Percentiles rank a stretch among this genome's conserved stretches.
These are phyloP conservation scores for Seira sanloemensis DNA, from an alignment of 2,888 invertebrate genomes.

Conservation along the genomic window DNA sequence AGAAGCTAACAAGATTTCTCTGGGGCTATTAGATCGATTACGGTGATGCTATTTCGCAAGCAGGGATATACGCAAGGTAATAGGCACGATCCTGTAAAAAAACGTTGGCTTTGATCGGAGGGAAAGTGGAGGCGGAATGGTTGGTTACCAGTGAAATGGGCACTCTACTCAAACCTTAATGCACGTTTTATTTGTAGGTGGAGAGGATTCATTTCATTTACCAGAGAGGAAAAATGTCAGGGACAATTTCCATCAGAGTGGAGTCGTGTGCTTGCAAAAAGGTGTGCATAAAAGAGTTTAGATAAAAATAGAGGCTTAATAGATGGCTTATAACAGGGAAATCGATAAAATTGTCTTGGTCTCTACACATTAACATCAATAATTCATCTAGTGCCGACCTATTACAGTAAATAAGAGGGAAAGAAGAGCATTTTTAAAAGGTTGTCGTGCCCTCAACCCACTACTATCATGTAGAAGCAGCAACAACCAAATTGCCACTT, in stretches of 20 bases:
- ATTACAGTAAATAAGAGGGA: constrained; percentile 34
- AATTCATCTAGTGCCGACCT: constrained; percentile 46
- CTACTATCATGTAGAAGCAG: no score
- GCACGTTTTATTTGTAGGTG: not conserved
- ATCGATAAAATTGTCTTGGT: constrained; percentile 60
- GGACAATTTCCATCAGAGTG: not conserved
- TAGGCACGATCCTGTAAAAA: not conserved
- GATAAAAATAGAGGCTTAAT: not conserved
- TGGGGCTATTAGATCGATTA: constrained; percentile 52
- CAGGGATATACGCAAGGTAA: not conserved
- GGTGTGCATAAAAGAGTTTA: not conserved
- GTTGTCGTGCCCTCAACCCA: no score
- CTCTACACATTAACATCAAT: constrained; percentile 53
- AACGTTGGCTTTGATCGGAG: not conserved
- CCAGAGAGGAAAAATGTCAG: not conserved
- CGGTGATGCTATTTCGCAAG: not conserved
- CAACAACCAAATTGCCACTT: no score
- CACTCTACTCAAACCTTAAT: not conserved
- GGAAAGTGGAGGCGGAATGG: not conserved
- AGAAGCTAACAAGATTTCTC: constrained; percentile 38
- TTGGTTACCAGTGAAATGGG: not conserved
- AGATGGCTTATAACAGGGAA: constrained; percentile 14
- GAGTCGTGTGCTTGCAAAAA: not conserved
- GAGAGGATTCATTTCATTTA: not conserved
- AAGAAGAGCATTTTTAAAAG: constrained; percentile 4